These are phyloP conservation scores for Oryzias woworae DNA, from an alignment of 2,113 vertebrate species.

Conservation along the genomic window DNA sequence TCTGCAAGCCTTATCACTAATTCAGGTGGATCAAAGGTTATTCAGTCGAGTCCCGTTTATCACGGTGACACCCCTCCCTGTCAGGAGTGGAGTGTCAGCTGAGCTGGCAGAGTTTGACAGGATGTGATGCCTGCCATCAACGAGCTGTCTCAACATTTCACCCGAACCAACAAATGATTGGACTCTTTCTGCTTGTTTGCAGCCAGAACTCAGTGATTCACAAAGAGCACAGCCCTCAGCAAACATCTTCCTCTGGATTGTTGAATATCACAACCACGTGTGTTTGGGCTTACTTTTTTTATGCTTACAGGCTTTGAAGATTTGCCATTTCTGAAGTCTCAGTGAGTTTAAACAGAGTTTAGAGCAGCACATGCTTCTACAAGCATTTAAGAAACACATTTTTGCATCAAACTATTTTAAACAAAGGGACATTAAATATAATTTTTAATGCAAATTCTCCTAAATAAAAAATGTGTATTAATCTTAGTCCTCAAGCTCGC, in stretches of 20 bases:
- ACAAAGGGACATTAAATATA: too few species aligned
- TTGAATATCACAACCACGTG: background rate
- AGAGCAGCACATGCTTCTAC: too few species aligned
- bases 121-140: conserved; percentile 19
- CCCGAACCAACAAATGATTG: background rate
- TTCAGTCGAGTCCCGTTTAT: conserved; percentile 46
- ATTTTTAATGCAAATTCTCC: too few species aligned
- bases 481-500: too few species aligned
- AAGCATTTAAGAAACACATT: too few species aligned
- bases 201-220: background rate
- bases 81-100: conserved; percentile 31
- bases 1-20: conserved; percentile 40
- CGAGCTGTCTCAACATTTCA: conserved; percentile 20
- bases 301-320: background rate
- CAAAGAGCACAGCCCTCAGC: conserved; percentile 1
- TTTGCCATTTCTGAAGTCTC: conserved; percentile 8
- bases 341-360: background rate
- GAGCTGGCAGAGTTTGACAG: conserved; percentile 13
- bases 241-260: background rate
- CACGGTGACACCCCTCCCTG: conserved; percentile 37
- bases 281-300: background rate
- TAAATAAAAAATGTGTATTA: too few species aligned
- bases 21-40: conserved; percentile 54
- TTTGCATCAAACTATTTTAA: too few species aligned
- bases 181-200: conserved; percentile 20